These are phyloP conservation scores for Chlorops oryzae DNA, from an alignment of 1,140 invertebrate species.

Conservation along the genomic window DNA sequence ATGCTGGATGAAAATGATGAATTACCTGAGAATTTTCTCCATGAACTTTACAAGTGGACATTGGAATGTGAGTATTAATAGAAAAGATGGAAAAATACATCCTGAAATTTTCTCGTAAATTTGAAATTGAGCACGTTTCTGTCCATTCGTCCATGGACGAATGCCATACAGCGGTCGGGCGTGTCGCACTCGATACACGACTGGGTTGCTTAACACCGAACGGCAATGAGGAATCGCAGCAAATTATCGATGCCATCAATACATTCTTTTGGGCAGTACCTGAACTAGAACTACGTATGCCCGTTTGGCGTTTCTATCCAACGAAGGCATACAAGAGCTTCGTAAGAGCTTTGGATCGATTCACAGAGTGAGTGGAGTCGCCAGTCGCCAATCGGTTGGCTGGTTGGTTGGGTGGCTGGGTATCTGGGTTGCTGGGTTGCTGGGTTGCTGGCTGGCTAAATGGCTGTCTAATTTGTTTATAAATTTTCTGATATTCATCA, in stretches of 20 bases:
- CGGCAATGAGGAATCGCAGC: constrained; percentile 59
- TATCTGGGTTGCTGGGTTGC: too few species aligned
- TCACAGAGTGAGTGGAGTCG: constrained; percentile 58
- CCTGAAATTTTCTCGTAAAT: background rate
- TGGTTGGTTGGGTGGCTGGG: too few species aligned
- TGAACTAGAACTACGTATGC: constrained; percentile 69
- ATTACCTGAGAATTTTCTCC: constrained; percentile 69
- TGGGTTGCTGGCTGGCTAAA: too few species aligned
- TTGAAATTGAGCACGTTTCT: background rate
- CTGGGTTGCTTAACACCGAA: constrained; percentile 66
- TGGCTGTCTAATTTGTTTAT: too few species aligned
- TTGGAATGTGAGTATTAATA: constrained; percentile 68
- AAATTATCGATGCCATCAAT: constrained; percentile 71
- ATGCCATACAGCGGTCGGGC: constrained; percentile 62
- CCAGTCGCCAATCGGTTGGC: too few species aligned
- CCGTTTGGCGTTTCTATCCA: constrained; percentile 72
- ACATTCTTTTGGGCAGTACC: constrained; percentile 75
- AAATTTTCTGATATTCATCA: background rate
- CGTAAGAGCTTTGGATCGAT: constrained; percentile 64
- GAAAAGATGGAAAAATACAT: background rate
- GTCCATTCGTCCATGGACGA: background rate
- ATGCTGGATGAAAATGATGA: constrained; percentile 62
- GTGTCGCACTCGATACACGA: constrained; percentile 71
- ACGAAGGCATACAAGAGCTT: constrained; percentile 70
- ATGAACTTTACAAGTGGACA: constrained; percentile 81